Conservation (phyloP, 2,888 invertebrate genomes). For the Ornithoptera priamus region DNA sequence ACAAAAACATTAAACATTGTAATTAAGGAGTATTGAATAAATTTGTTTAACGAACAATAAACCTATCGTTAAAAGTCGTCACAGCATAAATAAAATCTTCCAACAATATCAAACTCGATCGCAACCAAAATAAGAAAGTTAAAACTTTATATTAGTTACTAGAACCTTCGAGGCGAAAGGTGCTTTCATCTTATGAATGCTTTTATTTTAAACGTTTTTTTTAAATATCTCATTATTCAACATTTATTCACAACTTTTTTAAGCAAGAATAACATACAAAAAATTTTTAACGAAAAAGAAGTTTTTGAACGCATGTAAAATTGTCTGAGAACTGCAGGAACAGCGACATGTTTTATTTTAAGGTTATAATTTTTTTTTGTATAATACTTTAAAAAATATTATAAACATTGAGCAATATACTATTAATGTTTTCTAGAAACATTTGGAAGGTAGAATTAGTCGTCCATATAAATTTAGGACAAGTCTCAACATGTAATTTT, state of each 20-base stretch:
- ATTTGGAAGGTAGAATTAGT: not conserved
- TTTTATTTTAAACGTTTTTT: not conserved
- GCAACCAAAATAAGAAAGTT: slow-evolving; percentile 22
- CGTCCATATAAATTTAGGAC: not conserved
- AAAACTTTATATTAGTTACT: slow-evolving; percentile 15
- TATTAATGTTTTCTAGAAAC: not conserved
- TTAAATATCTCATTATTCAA: not conserved
- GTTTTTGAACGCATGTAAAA: not conserved
- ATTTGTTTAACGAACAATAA: slow-evolving; percentile 15
- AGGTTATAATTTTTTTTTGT: not conserved
- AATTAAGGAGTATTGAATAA: slow-evolving; percentile 13
- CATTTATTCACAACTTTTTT: not conserved
- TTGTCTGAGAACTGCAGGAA: not conserved
- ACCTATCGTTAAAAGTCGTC: slow-evolving; percentile 26
- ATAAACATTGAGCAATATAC: not conserved
- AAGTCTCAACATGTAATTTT: not conserved
- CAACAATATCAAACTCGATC: slow-evolving; percentile 25
- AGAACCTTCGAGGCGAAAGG: slow-evolving; percentile 8
- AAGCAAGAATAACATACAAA: not conserved
- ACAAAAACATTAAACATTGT: not conserved
- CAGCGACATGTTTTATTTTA: not conserved
- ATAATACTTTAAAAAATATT: not conserved
- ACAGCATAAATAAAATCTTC: slow-evolving; percentile 17
- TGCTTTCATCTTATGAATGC: not conserved
- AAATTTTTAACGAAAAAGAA: not conserved